Evolutionary conservation across 2,113 vertebrate species (phyloP), one percentile per base, ranked within the genome.

Genomic region (Arvicanthis niloticus): DNA sequence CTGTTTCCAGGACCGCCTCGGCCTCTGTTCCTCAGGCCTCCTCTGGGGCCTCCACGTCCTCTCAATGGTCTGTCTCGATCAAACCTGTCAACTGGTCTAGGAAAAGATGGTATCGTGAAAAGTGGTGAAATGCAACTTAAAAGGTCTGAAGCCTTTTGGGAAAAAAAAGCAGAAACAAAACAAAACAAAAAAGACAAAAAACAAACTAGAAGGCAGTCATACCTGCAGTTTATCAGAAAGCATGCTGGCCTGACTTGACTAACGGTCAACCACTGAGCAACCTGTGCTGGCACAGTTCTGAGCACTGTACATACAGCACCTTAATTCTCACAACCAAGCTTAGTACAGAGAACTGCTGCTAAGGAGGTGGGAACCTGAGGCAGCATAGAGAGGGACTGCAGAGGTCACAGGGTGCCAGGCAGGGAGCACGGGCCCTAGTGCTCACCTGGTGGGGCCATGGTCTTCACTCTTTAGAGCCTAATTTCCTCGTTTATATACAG

Each of bases 11-110:
- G 98, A 81, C 98, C 97, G 56, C 99, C 98, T 97, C 98, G 98
- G 97, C 99, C 99, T 98, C 99, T 98, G 26, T 98, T 97, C 76
- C 98, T 97, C 82, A 98, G 94, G 91, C 97, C 98, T 94, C 98
- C 98, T 98, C 98, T 97, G 17, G 97, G 97, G 91, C 98, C 70
- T 7, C 98, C 98, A 62, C 98, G 97, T 87, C 98, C 98, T 97
- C 99, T 98, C 26, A 92, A 1, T 40, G 97, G 96, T 48, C 97
- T 98, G 93, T 98, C 98, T 82, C 22, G 58, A 88, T 98, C 98
- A 95, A 97, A 91, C n/a, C 97, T 98, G 72, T 98, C 98, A 93
- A 77, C 10, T 85, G 98, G 98, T 91, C 98, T 98, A 97, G 97
- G 97, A 97, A 98, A 91, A 94, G 24, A 89, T 0, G 6, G 15